Percentiles rank a stretch among this genome's conserved stretches.
Evolutionary conservation across 2,113 vertebrate genomes (phyloP).

Genomic region (Coregonus clupeaformis): DNA sequence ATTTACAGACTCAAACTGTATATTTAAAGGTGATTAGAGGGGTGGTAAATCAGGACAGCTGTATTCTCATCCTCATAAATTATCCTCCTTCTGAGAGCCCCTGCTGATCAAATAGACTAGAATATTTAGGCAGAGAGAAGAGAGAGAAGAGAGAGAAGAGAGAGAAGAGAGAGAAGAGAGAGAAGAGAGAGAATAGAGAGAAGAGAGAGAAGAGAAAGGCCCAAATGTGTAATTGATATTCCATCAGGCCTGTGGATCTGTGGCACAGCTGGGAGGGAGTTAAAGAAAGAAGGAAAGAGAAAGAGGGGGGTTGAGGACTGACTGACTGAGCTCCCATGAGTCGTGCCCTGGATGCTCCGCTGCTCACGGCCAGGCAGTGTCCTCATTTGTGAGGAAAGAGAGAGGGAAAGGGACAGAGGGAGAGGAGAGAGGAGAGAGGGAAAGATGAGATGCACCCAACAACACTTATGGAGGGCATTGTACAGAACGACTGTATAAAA

Average conservation of each 20-base stretch:
- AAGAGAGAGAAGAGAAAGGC: no score
- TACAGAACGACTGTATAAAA: no score
- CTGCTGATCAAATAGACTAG: background rate
- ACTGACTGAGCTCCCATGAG: constrained; percentile 23
- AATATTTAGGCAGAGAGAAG: constrained; percentile 4
- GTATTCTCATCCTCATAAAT: constrained; percentile 17
- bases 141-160: no score
- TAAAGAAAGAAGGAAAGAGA: background rate
- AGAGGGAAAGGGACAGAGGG: background rate
- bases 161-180: no score
- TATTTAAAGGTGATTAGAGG: constrained; percentile 3
- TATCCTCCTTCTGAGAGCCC: constrained; percentile 1
- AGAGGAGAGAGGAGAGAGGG: no score
- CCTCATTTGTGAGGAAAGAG: constrained; percentile 44
- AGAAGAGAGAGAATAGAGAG: no score
- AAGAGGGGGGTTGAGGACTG: background rate
- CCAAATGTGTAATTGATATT: constrained; percentile 34
- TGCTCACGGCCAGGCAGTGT: constrained; percentile 21
- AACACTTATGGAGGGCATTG: no score
- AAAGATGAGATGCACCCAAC: no score
- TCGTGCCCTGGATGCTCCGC: constrained; percentile 35
- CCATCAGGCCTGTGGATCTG: constrained; percentile 1
- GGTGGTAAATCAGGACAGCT: background rate
- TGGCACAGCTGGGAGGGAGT: background rate
- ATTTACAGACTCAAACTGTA: no score